Conservation (phyloP, 2,113 vertebrate species). For the Piaya cayana region DNA sequence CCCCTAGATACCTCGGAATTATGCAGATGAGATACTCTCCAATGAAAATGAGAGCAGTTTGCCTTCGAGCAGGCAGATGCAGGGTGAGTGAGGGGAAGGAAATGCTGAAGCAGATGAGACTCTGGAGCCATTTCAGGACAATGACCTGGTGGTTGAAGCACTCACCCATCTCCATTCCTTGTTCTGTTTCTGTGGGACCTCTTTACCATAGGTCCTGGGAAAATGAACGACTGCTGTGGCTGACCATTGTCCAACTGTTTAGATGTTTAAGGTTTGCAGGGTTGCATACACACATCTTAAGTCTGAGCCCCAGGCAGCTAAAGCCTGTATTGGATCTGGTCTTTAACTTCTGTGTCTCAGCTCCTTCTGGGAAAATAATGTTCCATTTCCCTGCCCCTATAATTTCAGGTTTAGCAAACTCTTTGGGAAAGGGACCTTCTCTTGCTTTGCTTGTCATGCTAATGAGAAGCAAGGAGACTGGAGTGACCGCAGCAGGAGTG, state of each 20-base stretch:
- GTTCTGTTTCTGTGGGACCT: neutral
- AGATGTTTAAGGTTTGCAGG: neutral
- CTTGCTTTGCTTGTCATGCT: neutral
- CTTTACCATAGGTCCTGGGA: neutral
- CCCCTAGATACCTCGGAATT: neutral
- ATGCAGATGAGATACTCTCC: neutral
- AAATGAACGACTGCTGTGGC: neutral
- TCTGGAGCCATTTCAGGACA: neutral
- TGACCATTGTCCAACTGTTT: neutral
- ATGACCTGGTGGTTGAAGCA: accelerated
- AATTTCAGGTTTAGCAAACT: neutral
- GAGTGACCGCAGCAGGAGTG: accelerated
- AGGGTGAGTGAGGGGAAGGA: neutral
- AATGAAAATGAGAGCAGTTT: neutral
- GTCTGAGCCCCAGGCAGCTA: neutral
- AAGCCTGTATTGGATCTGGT: neutral
- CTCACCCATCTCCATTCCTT: neutral
- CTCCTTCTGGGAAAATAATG: neutral
- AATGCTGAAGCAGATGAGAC: neutral
- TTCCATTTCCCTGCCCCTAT: neutral
- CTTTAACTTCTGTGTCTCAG: neutral
- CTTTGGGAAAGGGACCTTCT: neutral
- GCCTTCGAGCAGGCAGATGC: neutral
- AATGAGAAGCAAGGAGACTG: neutral
- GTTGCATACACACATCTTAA: neutral